Conservation (phyloP, 2,797 vertebrate species). For the Sebastes trivittatus region DNA sequence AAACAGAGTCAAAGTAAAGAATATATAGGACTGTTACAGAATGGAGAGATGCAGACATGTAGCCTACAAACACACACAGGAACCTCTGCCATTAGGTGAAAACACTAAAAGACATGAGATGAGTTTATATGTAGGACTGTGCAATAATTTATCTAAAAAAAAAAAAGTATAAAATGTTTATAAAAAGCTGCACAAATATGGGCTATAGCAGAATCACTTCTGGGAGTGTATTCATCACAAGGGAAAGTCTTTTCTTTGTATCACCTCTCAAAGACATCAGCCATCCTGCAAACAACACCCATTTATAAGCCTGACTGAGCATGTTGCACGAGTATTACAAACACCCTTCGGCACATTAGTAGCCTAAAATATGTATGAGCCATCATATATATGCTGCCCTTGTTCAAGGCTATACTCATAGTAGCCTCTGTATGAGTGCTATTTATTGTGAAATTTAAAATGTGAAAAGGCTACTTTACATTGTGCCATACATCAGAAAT, state of each 20-base stretch:
- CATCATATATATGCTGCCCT: background rate
- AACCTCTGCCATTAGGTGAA: too few species aligned
- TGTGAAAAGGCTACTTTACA: background rate
- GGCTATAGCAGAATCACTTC: background rate
- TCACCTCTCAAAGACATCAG: background rate
- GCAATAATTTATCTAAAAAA: background rate
- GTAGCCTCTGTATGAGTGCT: background rate
- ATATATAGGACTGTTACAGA: too few species aligned
- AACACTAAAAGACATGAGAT: background rate
- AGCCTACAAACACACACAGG: too few species aligned
- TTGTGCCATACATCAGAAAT: background rate
- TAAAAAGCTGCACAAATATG: background rate
- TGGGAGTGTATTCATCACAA: background rate
- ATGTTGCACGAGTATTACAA: conserved; percentile 10
- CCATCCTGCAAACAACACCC: conserved; percentile 19
- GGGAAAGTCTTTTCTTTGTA: background rate
- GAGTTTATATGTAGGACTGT: background rate
- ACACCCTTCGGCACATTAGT: conserved; percentile 35
- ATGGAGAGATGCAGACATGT: too few species aligned
- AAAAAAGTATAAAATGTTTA: background rate
- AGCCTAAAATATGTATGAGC: conserved; percentile 39
- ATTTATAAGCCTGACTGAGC: conserved; percentile 36
- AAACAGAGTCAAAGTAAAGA: background rate
- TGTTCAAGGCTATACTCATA: background rate
- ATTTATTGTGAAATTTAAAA: background rate